Percentiles rank a stretch among this genome's conserved stretches.
These are phyloP conservation scores for Cassiopea xamachana DNA, from an alignment of 30 jellyfish, hydroid and myxozoan species.

Conservation along the genomic window DNA sequence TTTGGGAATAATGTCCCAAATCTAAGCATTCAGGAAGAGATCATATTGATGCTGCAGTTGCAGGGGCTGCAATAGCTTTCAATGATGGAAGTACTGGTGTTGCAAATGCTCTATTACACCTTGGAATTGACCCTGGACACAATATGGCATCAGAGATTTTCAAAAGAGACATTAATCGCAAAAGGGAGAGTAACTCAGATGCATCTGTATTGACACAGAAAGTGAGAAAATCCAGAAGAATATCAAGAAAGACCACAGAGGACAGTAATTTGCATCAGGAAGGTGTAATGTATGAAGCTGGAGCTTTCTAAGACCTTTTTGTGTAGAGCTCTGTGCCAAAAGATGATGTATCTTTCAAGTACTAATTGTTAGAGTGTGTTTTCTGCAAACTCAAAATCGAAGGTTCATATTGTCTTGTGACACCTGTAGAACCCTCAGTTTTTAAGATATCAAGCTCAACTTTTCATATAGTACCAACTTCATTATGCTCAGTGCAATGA, in stretches of 20 bases:
- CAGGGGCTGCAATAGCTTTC: conserved; percentile 41
- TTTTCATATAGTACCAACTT: background rate
- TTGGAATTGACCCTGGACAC: too few species aligned
- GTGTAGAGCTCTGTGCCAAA: too few species aligned
- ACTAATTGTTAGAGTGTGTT: background rate
- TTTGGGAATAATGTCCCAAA: conserved; percentile 54
- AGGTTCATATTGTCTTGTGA: background rate
- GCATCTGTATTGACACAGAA: too few species aligned
- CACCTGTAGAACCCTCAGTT: background rate
- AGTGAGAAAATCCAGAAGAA: too few species aligned
- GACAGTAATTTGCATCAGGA: too few species aligned
- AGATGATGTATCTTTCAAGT: too few species aligned
- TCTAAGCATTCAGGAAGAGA: conserved; percentile 36
- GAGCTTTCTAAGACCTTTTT: too few species aligned
- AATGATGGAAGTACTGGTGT: background rate
- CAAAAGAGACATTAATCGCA: too few species aligned
- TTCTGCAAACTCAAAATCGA: background rate
- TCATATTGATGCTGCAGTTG: conserved; percentile 37
- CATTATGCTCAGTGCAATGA: background rate
- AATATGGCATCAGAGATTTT: too few species aligned
- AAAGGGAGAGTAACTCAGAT: too few species aligned
- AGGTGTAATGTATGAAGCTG: too few species aligned
- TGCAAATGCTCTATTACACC: background rate
- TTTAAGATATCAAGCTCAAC: background rate
- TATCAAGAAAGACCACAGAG: too few species aligned